Evolutionary conservation across 2,113 vertebrate species (phyloP).

Genomic region (Microtus oregoni): DNA sequence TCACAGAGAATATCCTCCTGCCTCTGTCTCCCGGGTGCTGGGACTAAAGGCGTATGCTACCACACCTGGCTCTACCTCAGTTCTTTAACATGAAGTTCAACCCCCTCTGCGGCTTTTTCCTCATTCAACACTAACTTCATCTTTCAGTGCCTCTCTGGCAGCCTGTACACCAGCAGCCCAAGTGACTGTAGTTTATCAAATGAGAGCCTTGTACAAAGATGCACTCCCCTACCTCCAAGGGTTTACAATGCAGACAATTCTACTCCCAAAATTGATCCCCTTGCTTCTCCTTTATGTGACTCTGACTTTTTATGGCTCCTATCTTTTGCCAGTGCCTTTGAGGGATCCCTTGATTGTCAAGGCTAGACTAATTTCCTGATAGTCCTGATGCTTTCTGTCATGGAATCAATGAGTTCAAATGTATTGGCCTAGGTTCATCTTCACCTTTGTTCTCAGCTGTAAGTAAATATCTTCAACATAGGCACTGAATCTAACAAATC

Average conservation of each 20-base stretch:
- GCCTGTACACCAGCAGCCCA: not conserved
- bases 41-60: no score
- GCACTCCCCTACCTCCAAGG: not conserved
- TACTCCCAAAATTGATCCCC: not conserved
- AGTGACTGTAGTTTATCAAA: not conserved
- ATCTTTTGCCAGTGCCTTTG: not conserved
- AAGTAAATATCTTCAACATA: slow-evolving; percentile 6
- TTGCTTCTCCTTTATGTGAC: not conserved
- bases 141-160: not conserved
- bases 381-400: not conserved
- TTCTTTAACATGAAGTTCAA: not conserved
- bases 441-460: not conserved
- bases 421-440: not conserved
- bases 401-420: not conserved
- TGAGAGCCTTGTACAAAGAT: not conserved
- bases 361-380: not conserved
- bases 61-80: not conserved
- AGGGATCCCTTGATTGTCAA: not conserved
- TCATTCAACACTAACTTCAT: not conserved
- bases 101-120: not conserved
- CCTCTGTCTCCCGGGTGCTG: no score
- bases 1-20: no score
- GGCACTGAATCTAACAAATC: not conserved
- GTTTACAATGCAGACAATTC: not conserved
- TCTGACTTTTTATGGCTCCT: not conserved